These are phyloP conservation scores for Notiomystis cincta DNA, from an alignment of 2,113 vertebrate species.

Conservation along the genomic window DNA sequence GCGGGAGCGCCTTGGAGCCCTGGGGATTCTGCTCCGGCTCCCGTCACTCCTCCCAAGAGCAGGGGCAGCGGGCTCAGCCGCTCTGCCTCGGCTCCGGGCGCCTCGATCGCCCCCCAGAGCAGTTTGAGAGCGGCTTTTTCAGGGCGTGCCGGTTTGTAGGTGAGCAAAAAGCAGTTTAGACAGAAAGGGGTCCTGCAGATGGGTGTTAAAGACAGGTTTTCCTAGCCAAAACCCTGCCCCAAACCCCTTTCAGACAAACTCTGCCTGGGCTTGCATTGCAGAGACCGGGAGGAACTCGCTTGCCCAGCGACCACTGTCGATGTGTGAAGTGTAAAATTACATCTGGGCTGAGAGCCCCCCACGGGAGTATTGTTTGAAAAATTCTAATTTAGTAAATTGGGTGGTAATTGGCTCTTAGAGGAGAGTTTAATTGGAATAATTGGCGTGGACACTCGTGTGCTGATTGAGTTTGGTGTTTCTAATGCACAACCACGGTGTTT, in stretches of 20 bases:
- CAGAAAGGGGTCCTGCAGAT: background rate
- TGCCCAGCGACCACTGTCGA: background rate
- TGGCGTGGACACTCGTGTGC: background rate
- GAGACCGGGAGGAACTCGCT: fast-evolving
- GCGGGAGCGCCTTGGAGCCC: background rate
- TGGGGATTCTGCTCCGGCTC: background rate
- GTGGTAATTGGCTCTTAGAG: background rate
- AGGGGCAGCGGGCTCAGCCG: background rate
- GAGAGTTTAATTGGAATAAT: conserved; percentile 24
- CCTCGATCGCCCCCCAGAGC: background rate
- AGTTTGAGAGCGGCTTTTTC: background rate
- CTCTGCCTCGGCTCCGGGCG: fast-evolving
- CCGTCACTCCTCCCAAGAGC: fast-evolving
- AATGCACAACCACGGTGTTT: background rate
- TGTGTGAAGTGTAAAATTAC: background rate
- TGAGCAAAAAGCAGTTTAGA: background rate
- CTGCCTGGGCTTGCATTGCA: background rate
- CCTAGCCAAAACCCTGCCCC: background rate
- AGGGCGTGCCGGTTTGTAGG: background rate
- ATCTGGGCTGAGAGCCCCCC: background rate
- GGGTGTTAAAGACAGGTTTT: background rate
- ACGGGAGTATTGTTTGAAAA: background rate
- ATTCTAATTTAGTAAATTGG: background rate
- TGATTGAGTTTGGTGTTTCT: conserved; percentile 1
- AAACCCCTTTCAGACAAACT: background rate